A percentile compares a stretch with the other conserved stretches of the same genome.
Conservation (phyloP, 2,888 invertebrate genomes). For the Trichopoda pennipes region DNA sequence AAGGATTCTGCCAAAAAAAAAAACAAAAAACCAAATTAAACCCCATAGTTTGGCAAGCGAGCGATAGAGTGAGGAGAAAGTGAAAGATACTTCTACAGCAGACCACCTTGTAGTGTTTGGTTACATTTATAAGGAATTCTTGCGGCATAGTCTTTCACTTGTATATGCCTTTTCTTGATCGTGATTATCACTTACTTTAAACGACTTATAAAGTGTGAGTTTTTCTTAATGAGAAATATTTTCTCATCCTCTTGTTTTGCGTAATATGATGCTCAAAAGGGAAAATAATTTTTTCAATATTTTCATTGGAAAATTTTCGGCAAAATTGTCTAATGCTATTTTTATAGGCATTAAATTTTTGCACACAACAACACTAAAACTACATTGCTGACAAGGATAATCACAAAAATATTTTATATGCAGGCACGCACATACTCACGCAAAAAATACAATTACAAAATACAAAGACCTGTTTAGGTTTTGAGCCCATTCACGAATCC, state of each 20-base stretch:
- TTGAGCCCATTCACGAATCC: slow-evolving; percentile 57
- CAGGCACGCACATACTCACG: slow-evolving; percentile 43
- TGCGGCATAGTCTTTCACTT: slow-evolving; percentile 63
- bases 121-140: slow-evolving; percentile 65
- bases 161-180: slow-evolving; percentile 33
- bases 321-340: slow-evolving; percentile 27
- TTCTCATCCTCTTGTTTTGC: slow-evolving; percentile 60
- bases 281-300: slow-evolving; percentile 27
- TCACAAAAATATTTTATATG: slow-evolving; percentile 33
- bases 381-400: slow-evolving; percentile 45
- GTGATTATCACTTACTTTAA: slow-evolving; percentile 67
- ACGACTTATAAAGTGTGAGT: slow-evolving; percentile 66
- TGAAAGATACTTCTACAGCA: neutral
- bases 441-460: slow-evolving; percentile 19
- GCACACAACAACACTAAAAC: slow-evolving; percentile 37
- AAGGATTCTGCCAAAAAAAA: slow-evolving; percentile 32
- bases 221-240: slow-evolving; percentile 44
- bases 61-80: neutral
- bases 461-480: slow-evolving; percentile 61
- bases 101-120: slow-evolving; percentile 65
- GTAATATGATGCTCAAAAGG: slow-evolving; percentile 61
- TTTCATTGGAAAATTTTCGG: slow-evolving; percentile 51
- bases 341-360: slow-evolving; percentile 32
- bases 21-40: neutral
- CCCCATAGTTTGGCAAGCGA: neutral